Evolutionary conservation across 2,113 vertebrate genomes (phyloP), one percentile per base, ranked within the genome.

Genomic region (Callipepla squamata): DNA sequence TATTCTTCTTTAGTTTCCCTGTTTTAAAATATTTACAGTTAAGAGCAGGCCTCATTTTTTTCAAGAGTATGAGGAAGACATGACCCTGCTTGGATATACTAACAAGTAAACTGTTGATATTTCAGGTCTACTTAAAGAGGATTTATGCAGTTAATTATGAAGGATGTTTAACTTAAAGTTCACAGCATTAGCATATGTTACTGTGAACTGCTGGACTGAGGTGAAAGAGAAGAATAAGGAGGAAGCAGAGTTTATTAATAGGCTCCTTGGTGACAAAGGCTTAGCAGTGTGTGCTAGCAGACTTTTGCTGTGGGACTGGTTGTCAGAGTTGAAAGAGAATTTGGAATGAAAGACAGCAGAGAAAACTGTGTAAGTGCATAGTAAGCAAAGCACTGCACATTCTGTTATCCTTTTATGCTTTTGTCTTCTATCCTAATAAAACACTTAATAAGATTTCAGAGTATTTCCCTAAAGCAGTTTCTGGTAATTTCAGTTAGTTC

Each of bases 171-270:
- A 93, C 76, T 83, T 61, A 6, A 83, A 65, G 76, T 48, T 57
- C 42, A 4, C 50, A 19, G 44, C 42, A 45, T 4, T 32, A 70
- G 59, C 0, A 0, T 36, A 7, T 51, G 11, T 45, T 82, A 38
- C 50, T 77, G 58, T 73, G 75, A 83, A 28, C 79, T 80, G 45
- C 67, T 85, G 93, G 68, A 79, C 61, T 75, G 85, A 78, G 79
- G 87, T 93, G 93, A 80, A 89, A 83, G 69, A 89, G 68, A 86
- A 68, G 51, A 88, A 88, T 65, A 83, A 91, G 80, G 65, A 86
- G 95, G 93, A 94, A 94, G 44, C 72, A 47, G 26, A 65, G 51
- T 94, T 93, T 94, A 92, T 95, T 90, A 90, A 78, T 81, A 86
- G 61, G 15, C 6, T 67, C 8, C 58, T 59, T 58, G 28, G 20